Evolutionary conservation across 2,797 vertebrate genomes (phyloP), one percentile per base, ranked within the genome.

Genomic region (Ateles fusciceps): DNA sequence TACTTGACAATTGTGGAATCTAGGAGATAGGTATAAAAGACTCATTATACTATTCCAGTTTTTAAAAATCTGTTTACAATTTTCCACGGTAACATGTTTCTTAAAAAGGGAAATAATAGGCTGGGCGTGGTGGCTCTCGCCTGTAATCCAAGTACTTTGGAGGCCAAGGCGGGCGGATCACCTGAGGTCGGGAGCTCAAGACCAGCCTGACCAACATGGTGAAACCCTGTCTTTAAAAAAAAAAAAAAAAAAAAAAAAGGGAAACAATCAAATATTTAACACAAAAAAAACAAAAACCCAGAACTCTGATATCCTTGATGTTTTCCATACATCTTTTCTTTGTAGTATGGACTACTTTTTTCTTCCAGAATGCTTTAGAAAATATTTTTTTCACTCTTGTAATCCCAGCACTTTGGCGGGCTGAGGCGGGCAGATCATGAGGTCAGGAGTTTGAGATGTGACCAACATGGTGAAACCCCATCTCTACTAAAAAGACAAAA

Each of bases 251-350:
- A 42, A 42, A 42, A 64, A 64, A 88, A 39, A 52, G 68, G 48
- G 68, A 9, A 84, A 21, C 26, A 50, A 90, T 80, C 50, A 91
- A 95, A 42, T 78, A 92, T 71, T 89, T 85, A 96, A 89, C 17
- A 74, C 8, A 95, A 87, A 97, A 97, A 13, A 33, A 96, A 75
- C 68, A 96, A 98, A 94, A 10, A 71, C 22, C n/a, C 5, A 71
- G 74, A 79, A 93, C 14, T 88, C 50, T 92, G 81, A 33, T 48
- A 59, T 64, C 52, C 5, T 30, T 95, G 50, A 75, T 86, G 28
- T 24, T 59, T 90, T 88, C 2, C 22, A 64, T 24, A 92, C n/a
- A 21, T 36, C 68, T 71, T 71, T 36, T 71, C 68, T 71, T 71
- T 89, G n/a, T 72, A 76, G 15, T 55, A 94, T 42, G 7, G 13